These are phyloP conservation scores for Neocrepidodera transversa DNA, from an alignment of 2,888 invertebrate species.

Conservation along the genomic window DNA sequence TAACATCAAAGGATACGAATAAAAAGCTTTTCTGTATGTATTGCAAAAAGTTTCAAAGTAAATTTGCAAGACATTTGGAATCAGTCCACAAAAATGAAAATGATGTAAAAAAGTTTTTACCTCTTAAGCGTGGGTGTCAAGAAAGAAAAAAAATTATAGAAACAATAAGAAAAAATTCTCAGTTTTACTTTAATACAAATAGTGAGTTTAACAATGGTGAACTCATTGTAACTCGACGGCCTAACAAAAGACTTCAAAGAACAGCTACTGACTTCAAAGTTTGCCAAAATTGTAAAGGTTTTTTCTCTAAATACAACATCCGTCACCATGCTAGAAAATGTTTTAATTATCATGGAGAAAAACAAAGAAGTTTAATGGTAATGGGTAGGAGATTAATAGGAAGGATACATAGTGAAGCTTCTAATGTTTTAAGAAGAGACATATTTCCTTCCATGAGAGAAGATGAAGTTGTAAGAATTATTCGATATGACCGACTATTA, in stretches of 20 bases:
- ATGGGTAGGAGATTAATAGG: conserved; percentile 23
- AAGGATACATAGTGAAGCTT: conserved; percentile 16
- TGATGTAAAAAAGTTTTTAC: conserved; percentile 13
- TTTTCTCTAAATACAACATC: conserved; percentile 15
- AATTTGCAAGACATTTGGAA: conserved; percentile 19
- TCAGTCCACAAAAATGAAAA: background rate
- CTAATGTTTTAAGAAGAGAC: conserved; percentile 6
- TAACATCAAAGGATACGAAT: too few relatives aligned
- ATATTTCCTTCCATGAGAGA: conserved; percentile 24
- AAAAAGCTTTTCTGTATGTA: conserved; percentile 21
- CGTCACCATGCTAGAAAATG: conserved; percentile 20
- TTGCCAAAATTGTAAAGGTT: conserved; percentile 18
- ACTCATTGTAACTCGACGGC: background rate
- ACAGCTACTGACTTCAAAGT: conserved; percentile 6
- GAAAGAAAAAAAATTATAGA: conserved; percentile 17
- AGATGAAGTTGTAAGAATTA: conserved; percentile 15
- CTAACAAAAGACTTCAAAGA: background rate
- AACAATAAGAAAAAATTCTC: conserved; percentile 7
- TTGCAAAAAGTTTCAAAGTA: conserved; percentile 13
- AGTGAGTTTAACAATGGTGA: background rate
- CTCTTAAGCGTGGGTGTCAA: background rate
- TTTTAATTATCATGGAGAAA: conserved; percentile 10
- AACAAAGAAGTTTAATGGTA: conserved; percentile 17
- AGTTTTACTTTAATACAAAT: background rate
- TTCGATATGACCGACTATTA: conserved; percentile 20